Evolutionary conservation across 2,797 vertebrate genomes (phyloP).

Genomic region (Etheostoma nigrum): DNA sequence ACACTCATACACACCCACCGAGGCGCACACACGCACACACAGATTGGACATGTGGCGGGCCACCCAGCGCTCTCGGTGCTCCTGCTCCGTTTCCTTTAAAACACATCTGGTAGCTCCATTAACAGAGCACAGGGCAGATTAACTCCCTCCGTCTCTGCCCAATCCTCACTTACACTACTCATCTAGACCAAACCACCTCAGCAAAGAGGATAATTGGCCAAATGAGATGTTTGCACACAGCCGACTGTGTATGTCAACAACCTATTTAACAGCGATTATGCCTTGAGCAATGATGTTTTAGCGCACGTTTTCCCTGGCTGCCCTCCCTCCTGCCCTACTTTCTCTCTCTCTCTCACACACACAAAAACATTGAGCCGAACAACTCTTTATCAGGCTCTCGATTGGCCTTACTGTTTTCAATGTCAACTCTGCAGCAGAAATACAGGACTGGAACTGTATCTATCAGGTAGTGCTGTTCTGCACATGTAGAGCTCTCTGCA

Average conservation of each 20-base stretch:
- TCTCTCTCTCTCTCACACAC: slow-evolving; percentile 12
- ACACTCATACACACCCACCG: slow-evolving; percentile 38
- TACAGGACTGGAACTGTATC: background rate
- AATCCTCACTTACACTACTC: slow-evolving; percentile 47
- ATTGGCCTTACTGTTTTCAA: slow-evolving; percentile 20
- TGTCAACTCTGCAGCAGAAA: slow-evolving; percentile 10
- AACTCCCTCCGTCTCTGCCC: slow-evolving; percentile 44
- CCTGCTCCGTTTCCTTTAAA: slow-evolving; percentile 47
- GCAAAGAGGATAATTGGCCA: slow-evolving; percentile 64
- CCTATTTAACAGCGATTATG: slow-evolving; percentile 69
- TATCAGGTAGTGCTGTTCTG: slow-evolving; percentile 12
- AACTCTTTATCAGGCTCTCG: slow-evolving; percentile 4
- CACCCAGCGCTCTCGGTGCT: slow-evolving; percentile 57
- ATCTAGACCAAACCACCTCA: slow-evolving; percentile 54
- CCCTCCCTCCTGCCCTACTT: slow-evolving; percentile 10
- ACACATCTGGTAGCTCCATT: slow-evolving; percentile 74
- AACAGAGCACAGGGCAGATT: slow-evolving; percentile 35
- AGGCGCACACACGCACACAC: slow-evolving; percentile 23
- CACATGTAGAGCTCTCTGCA: slow-evolving; percentile 36
- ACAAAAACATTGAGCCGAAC: slow-evolving; percentile 4
- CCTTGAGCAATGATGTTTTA: slow-evolving; percentile 64
- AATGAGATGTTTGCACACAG: slow-evolving; percentile 75
- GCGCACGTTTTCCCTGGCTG: slow-evolving; percentile 42
- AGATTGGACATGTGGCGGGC: slow-evolving; percentile 56
- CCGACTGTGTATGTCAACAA: slow-evolving; percentile 72